Evolutionary conservation across 2,888 invertebrate genomes (phyloP), one percentile per base, ranked within the genome.

Genomic region (Chalcis sispes): DNA sequence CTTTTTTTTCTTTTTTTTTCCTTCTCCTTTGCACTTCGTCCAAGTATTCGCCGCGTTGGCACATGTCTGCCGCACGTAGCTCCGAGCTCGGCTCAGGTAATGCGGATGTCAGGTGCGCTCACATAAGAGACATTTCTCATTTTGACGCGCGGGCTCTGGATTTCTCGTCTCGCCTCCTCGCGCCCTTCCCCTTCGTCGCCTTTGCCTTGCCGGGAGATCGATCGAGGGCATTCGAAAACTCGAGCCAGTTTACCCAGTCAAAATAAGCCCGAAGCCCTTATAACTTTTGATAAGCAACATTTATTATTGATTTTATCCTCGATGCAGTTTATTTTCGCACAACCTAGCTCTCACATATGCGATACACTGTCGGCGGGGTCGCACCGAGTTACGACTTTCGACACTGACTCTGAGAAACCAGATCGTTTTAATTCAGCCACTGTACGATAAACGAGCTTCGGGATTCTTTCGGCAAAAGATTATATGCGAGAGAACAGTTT

Each of bases 81-180:
- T 46, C 46, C 15, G 52, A 40, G 32, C 61, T 40, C 29, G 25
- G 40, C 59, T 18, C 70, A 75, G 75, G 71, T 71, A 75, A 75
- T 71, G 66, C 54, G 61, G n/a, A 75, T 71, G 71, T 75, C 71
- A 75, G 71, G 66, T 59, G 66, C 50, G 70, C 42, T 36, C 42
- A 25, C 29, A 3, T 52, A 65, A 46, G 70, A 61, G 59, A 71
- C 61, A 66, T 71, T 75, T 71, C 52, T 75, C 71, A 71, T 71
- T 65, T 32, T 23, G 13, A 20, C 32, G 29, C 5, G 15, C 18
- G 8, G 36, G 56, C 36, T 40, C 2, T 40, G 29, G 3, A 20
- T n/a, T n/a, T n/a, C n/a, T n/a, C n/a, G n/a, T n/a, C n/a, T n/a
- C n/a, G n/a, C n/a, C n/a, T n/a, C n/a, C n/a, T n/a, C n/a, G n/a